Evolutionary conservation across 1,140 invertebrate species (phyloP).

Genomic region (Cotesia vestalis): DNA sequence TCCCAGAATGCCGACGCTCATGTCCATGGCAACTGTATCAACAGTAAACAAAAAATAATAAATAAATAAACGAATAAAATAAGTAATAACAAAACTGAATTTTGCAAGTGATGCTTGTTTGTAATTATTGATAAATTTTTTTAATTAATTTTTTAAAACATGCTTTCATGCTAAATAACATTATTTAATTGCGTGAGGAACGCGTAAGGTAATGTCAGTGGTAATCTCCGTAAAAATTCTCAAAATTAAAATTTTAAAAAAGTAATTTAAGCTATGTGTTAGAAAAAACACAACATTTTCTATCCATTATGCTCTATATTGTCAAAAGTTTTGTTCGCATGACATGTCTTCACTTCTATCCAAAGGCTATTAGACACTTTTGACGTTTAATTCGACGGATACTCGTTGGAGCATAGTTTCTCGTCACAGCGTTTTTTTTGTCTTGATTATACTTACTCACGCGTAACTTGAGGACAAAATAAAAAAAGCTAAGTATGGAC

Average conservation of each 20-base stretch:
- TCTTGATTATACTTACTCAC: neutral
- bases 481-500: neutral
- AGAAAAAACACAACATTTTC: too few species aligned
- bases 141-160: too few species aligned
- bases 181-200: too few species aligned
- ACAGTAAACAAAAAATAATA: constrained; percentile 37
- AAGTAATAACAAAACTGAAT: neutral
- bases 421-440: neutral
- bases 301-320: neutral
- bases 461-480: too few species aligned
- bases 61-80: constrained; percentile 23
- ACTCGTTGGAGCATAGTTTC: constrained; percentile 15
- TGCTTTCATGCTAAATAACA: too few species aligned
- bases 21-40: constrained; percentile 62
- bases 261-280: too few species aligned
- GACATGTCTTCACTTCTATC: constrained; percentile 11
- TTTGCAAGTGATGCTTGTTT: neutral
- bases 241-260: too few species aligned
- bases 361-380: constrained; percentile 7
- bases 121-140: too few species aligned
- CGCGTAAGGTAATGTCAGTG: too few species aligned
- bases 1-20: constrained; percentile 62
- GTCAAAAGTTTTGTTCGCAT: constrained; percentile 1
- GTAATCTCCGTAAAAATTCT: too few species aligned
- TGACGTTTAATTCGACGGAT: constrained; percentile 32